Conservation (phyloP, 1,140 invertebrate species). For the Tetragonula clypearis region DNA sequence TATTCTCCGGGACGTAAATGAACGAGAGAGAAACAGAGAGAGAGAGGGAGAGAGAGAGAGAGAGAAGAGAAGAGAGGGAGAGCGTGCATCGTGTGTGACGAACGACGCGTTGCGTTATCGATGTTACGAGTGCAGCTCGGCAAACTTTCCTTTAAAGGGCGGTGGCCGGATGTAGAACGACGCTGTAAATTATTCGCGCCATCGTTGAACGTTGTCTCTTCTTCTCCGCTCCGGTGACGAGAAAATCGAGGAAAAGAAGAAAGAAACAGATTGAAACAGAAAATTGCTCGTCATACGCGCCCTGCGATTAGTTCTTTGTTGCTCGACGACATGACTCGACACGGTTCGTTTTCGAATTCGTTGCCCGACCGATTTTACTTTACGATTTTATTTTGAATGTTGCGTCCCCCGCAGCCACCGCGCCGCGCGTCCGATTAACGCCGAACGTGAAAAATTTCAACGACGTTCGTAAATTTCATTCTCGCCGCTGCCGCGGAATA, state of each 20-base stretch:
- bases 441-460: background rate
- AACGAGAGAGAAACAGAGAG: background rate
- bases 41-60: too few relatives aligned
- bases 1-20: constrained; percentile 3
- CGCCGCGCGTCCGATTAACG: background rate
- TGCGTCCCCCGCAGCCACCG: too few relatives aligned
- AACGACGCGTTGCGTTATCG: constrained; percentile 17
- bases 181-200: constrained; percentile 39
- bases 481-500: too few relatives aligned
- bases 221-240: background rate
- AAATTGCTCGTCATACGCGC: constrained; percentile 15
- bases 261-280: background rate
- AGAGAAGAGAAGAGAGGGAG: too few relatives aligned
- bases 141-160: constrained; percentile 24
- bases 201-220: background rate
- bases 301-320: constrained; percentile 16
- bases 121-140: constrained; percentile 8
- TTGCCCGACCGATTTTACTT: too few relatives aligned
- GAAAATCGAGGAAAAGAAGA: too few relatives aligned
- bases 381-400: background rate
- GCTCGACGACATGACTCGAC: background rate
- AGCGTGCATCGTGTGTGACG: constrained; percentile 12
- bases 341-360: background rate
- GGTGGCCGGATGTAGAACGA: background rate
- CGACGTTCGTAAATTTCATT: background rate